Evolutionary conservation across 2,113 vertebrate species (phyloP).

Genomic region (Sarotherodon lohbergeri): DNA sequence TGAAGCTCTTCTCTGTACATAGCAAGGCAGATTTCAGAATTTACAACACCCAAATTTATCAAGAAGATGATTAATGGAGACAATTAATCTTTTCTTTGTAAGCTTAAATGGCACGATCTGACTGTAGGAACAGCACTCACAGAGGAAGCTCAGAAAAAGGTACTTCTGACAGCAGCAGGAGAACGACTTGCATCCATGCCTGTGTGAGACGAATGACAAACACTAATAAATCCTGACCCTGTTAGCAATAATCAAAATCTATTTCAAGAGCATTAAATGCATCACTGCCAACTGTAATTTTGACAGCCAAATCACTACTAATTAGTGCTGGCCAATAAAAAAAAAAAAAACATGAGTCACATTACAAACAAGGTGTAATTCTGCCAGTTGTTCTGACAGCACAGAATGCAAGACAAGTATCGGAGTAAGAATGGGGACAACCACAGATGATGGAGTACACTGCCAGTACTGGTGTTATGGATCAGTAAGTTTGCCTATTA

Average conservation of each 20-base stretch:
- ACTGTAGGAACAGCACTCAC: background rate
- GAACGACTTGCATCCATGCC: accelerated
- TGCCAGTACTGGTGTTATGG: background rate
- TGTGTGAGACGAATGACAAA: background rate
- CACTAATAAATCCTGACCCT: background rate
- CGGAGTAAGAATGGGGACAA: background rate
- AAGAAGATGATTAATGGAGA: background rate
- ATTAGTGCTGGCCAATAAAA: background rate
- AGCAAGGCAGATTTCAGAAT: background rate
- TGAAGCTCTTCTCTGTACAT: background rate
- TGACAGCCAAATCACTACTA: background rate
- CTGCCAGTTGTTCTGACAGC: background rate
- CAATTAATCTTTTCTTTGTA: background rate
- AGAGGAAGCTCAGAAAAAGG: background rate
- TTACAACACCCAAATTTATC: background rate
- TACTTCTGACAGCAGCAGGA: background rate
- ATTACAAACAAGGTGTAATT: background rate
- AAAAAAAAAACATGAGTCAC: background rate
- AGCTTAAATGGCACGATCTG: background rate
- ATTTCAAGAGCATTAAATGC: background rate
- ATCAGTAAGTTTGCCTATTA: constrained; percentile 4
- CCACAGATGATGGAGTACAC: background rate
- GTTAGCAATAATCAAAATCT: background rate
- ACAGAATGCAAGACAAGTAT: background rate
- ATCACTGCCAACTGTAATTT: constrained; percentile 16